These are phyloP conservation scores for Lytechinus variegatus DNA, from an alignment of 35 echinoderm and acorn worm species.

Conservation along the genomic window DNA sequence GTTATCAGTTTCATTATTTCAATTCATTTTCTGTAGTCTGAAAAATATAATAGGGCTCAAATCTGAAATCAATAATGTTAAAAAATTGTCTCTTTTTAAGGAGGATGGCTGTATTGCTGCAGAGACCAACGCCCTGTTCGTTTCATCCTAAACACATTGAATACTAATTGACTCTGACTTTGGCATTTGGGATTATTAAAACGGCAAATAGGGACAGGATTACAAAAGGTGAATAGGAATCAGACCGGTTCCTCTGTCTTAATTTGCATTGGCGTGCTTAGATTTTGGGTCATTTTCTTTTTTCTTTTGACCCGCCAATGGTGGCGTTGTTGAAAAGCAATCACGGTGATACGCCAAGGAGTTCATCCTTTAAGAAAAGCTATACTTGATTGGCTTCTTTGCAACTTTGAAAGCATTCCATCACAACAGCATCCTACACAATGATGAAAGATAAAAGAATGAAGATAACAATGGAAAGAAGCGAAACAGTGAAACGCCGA, in stretches of 20 bases:
- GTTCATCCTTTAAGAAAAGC: not conserved
- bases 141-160: not conserved
- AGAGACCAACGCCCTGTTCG: not conserved
- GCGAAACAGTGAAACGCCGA: constrained; percentile 6
- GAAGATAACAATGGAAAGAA: constrained; percentile 8
- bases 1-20: no score
- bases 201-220: not conserved
- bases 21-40: no score
- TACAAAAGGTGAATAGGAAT: not conserved
- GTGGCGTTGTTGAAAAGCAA: not conserved
- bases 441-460: not conserved
- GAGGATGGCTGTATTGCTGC: not conserved
- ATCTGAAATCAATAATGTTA: not conserved
- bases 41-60: not conserved
- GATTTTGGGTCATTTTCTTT: not conserved
- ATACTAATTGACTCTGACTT: not conserved
- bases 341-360: not conserved
- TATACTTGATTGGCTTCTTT: not conserved
- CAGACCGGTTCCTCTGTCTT: not conserved
- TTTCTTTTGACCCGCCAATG: not conserved
- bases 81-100: not conserved
- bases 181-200: not conserved
- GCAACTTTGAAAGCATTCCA: constrained; percentile 1
- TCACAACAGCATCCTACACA: not conserved
- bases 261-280: not conserved